These are phyloP conservation scores for Falco punctatus DNA, from an alignment of 2,113 vertebrate genomes.

Conservation along the genomic window DNA sequence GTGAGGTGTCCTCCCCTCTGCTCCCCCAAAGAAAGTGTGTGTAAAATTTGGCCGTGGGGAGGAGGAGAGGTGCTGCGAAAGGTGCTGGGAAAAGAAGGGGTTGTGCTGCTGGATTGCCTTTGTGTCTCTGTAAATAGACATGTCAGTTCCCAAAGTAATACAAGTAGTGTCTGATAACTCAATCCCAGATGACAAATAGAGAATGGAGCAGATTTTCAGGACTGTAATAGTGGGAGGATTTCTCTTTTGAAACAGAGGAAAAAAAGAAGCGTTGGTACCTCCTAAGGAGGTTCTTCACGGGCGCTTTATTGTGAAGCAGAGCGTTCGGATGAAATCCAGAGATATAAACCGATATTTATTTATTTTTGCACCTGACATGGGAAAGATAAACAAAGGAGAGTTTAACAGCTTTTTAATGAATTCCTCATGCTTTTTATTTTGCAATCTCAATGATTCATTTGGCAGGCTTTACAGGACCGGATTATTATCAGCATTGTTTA, in stretches of 20 bases:
- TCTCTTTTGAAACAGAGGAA: neutral
- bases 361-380: constrained; percentile 56
- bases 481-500: constrained; percentile 67
- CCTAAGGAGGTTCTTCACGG: neutral
- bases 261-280: neutral
- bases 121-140: constrained; percentile 77
- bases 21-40: neutral
- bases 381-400: constrained; percentile 74
- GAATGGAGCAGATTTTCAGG: constrained; percentile 57
- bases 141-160: constrained; percentile 70
- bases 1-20: neutral
- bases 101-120: constrained; percentile 62
- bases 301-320: neutral
- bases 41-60: neutral
- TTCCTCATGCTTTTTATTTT: constrained; percentile 49
- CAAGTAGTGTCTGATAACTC: constrained; percentile 72
- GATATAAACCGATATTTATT: neutral
- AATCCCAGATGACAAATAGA: constrained; percentile 64
- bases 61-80: constrained; percentile 4
- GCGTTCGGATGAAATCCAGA: neutral
- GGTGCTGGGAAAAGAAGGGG: neutral
- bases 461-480: constrained; percentile 27
- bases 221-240: constrained; percentile 34
- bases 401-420: constrained; percentile 66
- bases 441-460: constrained; percentile 50